phyloP scores from a whole-genome alignment of 2,113 vertebrate genomes.

The Gavialis gangeticus region DNA sequence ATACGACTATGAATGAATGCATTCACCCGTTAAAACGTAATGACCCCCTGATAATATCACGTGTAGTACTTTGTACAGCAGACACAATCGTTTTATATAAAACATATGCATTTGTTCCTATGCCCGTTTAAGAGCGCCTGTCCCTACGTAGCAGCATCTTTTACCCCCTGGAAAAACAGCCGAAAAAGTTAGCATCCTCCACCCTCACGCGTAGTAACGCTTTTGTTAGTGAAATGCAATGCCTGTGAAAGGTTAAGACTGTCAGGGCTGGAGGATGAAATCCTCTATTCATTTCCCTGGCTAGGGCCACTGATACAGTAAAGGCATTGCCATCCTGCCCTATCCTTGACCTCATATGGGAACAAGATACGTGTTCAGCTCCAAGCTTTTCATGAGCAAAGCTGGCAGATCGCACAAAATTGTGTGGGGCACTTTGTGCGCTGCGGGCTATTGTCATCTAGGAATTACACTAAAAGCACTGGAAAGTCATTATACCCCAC shows the following conservation, averaged over 20 bases:
- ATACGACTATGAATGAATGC: not conserved
- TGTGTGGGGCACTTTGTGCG: not conserved
- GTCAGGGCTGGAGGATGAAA: not conserved
- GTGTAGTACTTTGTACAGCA: not conserved
- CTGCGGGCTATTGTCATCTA: not conserved
- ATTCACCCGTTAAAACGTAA: not conserved
- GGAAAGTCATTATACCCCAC: not conserved
- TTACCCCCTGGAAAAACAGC: not conserved
- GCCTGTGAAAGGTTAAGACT: not conserved
- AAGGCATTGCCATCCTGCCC: not conserved
- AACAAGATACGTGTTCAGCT: not conserved
- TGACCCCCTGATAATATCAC: not conserved
- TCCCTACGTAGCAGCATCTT: not conserved
- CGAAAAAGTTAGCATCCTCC: constrained; percentile 20
- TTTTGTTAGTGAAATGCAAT: not conserved
- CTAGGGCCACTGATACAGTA: not conserved
- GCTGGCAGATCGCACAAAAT: not conserved
- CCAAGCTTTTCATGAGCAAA: rapidly evolving
- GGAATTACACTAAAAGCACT: not conserved
- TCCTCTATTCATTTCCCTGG: not conserved
- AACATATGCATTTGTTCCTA: rapidly evolving
- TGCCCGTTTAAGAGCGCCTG: not conserved
- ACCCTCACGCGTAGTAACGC: not conserved
- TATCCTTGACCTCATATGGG: not conserved
- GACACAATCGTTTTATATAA: not conserved